Evolutionary conservation across 2,888 invertebrate species (phyloP).

Genomic region (Himalopsyche kuldschensis): DNA sequence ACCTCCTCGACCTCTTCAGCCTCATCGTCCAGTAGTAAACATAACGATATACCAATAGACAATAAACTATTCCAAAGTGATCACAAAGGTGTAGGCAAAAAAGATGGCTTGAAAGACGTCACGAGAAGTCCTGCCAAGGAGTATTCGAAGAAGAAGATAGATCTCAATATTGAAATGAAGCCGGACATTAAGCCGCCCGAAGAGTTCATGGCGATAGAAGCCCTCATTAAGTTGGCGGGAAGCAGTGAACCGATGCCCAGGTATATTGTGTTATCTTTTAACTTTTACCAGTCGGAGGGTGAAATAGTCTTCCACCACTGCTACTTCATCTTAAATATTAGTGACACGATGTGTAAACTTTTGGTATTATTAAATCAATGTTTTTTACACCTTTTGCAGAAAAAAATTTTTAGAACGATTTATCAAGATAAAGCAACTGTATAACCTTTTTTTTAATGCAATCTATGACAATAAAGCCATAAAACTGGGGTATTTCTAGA

Average conservation of each 20-base stretch:
- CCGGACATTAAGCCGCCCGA: constrained; percentile 18
- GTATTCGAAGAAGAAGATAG: constrained; percentile 4
- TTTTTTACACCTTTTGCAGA: not conserved
- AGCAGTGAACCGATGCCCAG: constrained; percentile 24
- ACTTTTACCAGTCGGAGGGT: too few species aligned
- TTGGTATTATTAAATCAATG: not conserved
- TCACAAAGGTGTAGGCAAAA: constrained; percentile 16
- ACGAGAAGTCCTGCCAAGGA: not conserved
- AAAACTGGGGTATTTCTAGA: too few species aligned
- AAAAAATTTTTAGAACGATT: too few species aligned
- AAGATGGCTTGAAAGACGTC: not conserved
- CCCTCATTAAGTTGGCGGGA: constrained; percentile 41
- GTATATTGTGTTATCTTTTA: not conserved
- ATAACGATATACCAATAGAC: not conserved
- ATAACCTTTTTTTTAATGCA: too few species aligned
- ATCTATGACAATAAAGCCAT: too few species aligned
- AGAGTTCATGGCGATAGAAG: constrained; percentile 41
- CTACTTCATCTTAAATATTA: too few species aligned
- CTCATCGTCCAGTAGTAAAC: constrained; percentile 19
- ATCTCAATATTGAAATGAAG: constrained; percentile 23
- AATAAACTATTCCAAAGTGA: not conserved
- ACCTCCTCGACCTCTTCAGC: not conserved
- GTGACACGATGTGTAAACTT: too few species aligned
- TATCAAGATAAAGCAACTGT: too few species aligned
- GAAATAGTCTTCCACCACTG: too few species aligned